Conservation (phyloP, 2,797 vertebrate genomes). For the Mus minutoides region DNA sequence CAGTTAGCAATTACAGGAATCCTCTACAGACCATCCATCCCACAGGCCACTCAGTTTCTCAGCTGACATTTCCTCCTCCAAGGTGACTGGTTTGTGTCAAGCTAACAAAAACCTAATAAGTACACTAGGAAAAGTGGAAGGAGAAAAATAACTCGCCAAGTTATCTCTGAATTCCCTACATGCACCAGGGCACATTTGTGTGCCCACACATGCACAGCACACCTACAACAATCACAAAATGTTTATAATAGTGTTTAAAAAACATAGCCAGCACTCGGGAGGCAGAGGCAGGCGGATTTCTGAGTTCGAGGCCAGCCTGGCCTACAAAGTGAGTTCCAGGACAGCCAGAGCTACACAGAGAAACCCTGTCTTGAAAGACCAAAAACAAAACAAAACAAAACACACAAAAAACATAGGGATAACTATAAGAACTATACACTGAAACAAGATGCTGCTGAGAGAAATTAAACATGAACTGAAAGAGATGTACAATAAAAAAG, state of each 20-base stretch:
- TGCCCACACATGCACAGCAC: neutral
- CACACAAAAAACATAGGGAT: neutral
- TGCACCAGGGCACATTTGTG: neutral
- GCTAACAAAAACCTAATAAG: neutral
- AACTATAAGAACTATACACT: neutral
- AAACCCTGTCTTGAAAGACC: no score
- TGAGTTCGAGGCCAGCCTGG: no score
- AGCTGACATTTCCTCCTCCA: neutral
- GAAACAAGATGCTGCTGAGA: neutral
- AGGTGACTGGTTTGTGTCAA: neutral
- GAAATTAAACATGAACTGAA: neutral
- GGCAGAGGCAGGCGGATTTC: no score
- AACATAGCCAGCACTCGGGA: no score
- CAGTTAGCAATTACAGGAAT: neutral
- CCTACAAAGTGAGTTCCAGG: no score
- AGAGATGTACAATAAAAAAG: neutral
- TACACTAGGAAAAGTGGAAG: neutral
- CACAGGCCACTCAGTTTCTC: neutral
- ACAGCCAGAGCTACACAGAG: no score
- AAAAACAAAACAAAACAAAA: no score
- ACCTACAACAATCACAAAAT: neutral
- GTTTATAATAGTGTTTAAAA: neutral
- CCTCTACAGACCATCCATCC: neutral
- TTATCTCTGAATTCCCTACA: neutral
- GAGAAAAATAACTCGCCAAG: neutral